These are phyloP conservation scores for Helicoverpa zea DNA, from an alignment of 1,140 invertebrate genomes.

Conservation along the genomic window DNA sequence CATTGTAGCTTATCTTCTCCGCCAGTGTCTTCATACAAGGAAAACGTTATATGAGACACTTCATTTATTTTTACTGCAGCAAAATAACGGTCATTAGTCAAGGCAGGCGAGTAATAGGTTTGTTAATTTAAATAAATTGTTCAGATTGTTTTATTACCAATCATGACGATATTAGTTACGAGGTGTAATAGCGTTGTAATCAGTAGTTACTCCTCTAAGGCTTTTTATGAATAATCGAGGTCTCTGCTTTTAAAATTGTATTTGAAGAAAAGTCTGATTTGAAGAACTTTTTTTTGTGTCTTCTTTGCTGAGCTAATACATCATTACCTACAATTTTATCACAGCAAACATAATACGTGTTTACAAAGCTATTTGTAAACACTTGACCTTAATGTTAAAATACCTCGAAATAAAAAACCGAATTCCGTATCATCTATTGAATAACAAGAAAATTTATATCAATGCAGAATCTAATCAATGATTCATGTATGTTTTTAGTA, in stretches of 20 bases:
- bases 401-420: not conserved
- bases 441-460: not conserved
- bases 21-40: conserved; percentile 16
- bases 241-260: too few species aligned
- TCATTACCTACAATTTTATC: not conserved
- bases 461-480: not conserved
- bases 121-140: too few species aligned
- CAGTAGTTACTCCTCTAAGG: too few species aligned
- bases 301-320: too few species aligned
- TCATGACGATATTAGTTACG: too few species aligned
- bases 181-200: too few species aligned
- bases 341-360: not conserved
- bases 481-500: not conserved
- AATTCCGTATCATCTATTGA: not conserved
- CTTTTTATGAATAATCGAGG: too few species aligned
- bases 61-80: not conserved
- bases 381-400: conserved; percentile 7
- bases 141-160: too few species aligned
- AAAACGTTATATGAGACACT: not conserved
- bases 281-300: too few species aligned
- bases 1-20: not conserved
- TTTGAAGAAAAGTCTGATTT: too few species aligned
- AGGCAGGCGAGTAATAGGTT: too few species aligned
- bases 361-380: not conserved
- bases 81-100: too few species aligned